A percentile compares a stretch with the other conserved stretches of the same genome.
These are phyloP conservation scores for Chironomus riparius DNA, from an alignment of 2,888 invertebrate genomes.

Conservation along the genomic window DNA sequence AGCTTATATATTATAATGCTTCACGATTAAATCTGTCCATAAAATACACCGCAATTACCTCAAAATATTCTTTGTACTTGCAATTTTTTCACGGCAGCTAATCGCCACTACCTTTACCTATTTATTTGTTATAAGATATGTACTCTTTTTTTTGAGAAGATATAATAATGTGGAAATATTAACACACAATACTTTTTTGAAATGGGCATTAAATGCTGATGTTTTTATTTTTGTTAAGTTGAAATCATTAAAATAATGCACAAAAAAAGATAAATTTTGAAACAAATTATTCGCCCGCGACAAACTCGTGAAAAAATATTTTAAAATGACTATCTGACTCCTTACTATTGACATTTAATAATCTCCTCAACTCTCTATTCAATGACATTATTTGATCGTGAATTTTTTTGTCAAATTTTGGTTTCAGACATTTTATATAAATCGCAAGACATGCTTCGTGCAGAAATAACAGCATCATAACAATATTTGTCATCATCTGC, in stretches of 20 bases:
- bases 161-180: not conserved
- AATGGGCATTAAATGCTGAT: not conserved
- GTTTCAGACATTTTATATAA: too few relatives aligned
- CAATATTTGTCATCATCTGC: too few relatives aligned
- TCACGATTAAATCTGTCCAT: not conserved
- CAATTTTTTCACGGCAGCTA: not conserved
- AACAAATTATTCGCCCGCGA: constrained; percentile 2
- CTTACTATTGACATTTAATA: constrained; percentile 1
- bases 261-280: not conserved
- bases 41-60: not conserved
- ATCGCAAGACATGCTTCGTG: too few relatives aligned
- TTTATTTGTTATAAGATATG: not conserved
- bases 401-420: not conserved
- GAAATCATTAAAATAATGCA: not conserved
- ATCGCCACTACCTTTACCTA: not conserved
- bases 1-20: not conserved
- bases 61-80: not conserved
- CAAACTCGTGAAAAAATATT: not conserved
- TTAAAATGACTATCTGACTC: not conserved
- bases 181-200: not conserved
- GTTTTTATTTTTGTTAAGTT: not conserved
- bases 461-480: too few relatives aligned
- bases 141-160: not conserved
- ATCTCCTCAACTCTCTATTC: not conserved
- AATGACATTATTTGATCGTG: constrained; percentile 13